These are phyloP conservation scores for Helleia helle DNA, from an alignment of 2,888 invertebrate genomes.

Conservation along the genomic window DNA sequence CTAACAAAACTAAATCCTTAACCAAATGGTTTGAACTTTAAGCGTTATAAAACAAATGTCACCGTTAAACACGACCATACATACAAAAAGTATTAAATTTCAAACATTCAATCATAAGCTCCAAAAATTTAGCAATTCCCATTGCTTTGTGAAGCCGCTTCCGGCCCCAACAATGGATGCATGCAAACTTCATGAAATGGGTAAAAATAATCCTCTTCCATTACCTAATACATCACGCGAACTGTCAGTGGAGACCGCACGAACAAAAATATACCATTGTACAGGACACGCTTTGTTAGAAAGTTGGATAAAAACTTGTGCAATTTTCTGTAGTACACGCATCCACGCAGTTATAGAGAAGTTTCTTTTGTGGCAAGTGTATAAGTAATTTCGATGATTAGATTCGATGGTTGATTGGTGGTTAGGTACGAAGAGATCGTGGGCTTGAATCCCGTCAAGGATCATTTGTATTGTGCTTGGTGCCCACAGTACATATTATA, in stretches of 20 bases:
- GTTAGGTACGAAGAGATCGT: no score
- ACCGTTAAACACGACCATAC: no score
- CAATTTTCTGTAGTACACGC: slow-evolving; percentile 59
- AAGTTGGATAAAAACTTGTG: slow-evolving; percentile 66
- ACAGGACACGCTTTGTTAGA: slow-evolving; percentile 52
- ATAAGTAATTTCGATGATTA: no score
- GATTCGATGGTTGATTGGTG: no score
- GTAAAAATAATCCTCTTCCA: slow-evolving; percentile 69
- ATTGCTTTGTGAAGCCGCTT: slow-evolving; percentile 64
- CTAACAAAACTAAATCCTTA: no score
- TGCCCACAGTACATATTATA: no score
- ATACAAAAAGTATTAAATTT: slow-evolving; percentile 26
- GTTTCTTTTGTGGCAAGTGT: no score
- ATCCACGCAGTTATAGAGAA: slow-evolving; percentile 35
- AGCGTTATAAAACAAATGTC: not conserved
- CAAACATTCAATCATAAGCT: slow-evolving; percentile 34
- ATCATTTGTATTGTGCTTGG: no score
- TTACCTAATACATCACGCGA: slow-evolving; percentile 68
- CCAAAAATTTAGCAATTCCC: slow-evolving; percentile 52
- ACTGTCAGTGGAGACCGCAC: slow-evolving; percentile 69
- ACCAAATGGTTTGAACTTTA: not conserved
- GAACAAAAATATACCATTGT: slow-evolving; percentile 71
- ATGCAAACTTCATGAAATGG: slow-evolving; percentile 71
- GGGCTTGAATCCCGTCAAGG: no score
- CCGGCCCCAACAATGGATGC: slow-evolving; percentile 64